Base-by-base conservation (phyloP, 1,140 invertebrate genomes). In the Penaeus indicus region DNA sequence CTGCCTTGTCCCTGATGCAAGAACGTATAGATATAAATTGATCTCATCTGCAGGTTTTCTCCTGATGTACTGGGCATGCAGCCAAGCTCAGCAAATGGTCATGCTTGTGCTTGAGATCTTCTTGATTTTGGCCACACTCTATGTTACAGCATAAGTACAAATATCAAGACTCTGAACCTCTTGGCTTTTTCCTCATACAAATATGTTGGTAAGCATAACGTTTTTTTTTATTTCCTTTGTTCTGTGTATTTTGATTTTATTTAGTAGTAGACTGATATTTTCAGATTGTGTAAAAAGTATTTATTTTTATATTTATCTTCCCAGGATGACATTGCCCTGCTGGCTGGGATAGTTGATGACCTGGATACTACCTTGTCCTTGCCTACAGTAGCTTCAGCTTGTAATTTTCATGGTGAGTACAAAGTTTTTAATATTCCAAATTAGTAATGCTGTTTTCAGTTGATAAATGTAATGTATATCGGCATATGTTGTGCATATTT, bases 141-240 rank as follows among this genome's bases (percentile, higher is more conserved):
- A 99, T 92, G 94, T 99, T 8, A 96, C 97, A 92, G 98, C 96
- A 96, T 99, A 18, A 95, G 96, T 91, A 97, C 97, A 1, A 96
- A 95, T 91, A 94, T 99, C 38, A 95, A 95, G 92, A 97, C 97
- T 16, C 94, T 99, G 90, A 98, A 99, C 94, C 93, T 99, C 86
- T 91, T 99, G 78, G 96, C 98, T 38, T 99, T 97, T 93, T 96
- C 96, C 83, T 97, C 97, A 27, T 99, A 99, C 93, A 99, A 99
- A 94, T 99, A 97, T 95, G 96, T 97, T 86, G 96, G 90, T 91
- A 78, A 85, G 84, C 86, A 42, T 81, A 81, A 8, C 11, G 4
- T 25, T 75, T 18, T 0, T 19, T 27, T n/a, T 19, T 75, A 69
- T 69, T 81, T 81, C 27, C 47, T 3, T 27, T 5, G 25, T 18